Evolutionary conservation across 2,797 vertebrate species (phyloP).

Genomic region (Trachops cirrhosus): DNA sequence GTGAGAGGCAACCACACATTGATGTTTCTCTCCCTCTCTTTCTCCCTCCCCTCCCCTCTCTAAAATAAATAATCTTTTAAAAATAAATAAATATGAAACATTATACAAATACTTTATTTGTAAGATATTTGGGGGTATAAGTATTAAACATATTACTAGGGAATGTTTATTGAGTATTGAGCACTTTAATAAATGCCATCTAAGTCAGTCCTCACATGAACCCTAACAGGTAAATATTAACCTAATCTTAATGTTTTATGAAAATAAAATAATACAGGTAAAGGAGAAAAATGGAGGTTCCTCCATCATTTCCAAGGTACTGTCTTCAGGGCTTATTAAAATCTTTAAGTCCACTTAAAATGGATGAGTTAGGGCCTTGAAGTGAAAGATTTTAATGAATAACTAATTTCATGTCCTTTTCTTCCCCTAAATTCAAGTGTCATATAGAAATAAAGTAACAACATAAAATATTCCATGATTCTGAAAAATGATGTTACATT

Average conservation of each 20-base stretch:
- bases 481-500: not conserved
- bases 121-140: not conserved
- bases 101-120: not conserved
- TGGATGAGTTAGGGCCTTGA: not conserved
- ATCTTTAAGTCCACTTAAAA: not conserved
- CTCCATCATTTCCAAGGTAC: not conserved
- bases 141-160: not conserved
- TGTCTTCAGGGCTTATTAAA: constrained; percentile 15
- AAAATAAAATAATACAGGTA: not conserved
- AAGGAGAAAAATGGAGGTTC: not conserved
- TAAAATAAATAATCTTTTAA: too few relatives aligned
- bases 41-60: too few relatives aligned
- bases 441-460: not conserved
- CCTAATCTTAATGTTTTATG: not conserved
- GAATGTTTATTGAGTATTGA: not conserved
- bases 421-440: not conserved
- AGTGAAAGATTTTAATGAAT: not conserved
- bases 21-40: too few relatives aligned
- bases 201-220: not conserved
- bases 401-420: not conserved
- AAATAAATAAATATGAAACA: not conserved
- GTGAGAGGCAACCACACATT: too few relatives aligned
- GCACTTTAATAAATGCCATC: not conserved
- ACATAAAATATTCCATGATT: not conserved
- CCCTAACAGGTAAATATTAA: not conserved